Percentiles rank a stretch among this genome's conserved stretches.
Evolutionary conservation across 2,888 invertebrate genomes (phyloP).

Genomic region (Taenaris catops): DNA sequence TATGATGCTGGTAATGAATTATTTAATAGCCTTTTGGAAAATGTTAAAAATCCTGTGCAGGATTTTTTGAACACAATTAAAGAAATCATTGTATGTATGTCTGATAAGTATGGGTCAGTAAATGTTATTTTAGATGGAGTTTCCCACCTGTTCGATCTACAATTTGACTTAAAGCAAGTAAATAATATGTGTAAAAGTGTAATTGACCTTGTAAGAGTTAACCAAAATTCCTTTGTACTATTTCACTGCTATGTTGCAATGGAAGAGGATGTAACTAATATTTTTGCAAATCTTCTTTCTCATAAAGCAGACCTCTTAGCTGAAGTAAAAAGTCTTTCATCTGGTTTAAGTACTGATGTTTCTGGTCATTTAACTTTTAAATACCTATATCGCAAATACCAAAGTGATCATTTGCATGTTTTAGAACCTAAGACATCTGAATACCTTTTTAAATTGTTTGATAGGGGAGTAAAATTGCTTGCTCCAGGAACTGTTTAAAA

Average conservation of each 20-base stretch:
- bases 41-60: slow-evolving; percentile 46
- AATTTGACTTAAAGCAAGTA: slow-evolving; percentile 71
- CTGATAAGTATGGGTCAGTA: slow-evolving; percentile 52
- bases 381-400: slow-evolving; percentile 53
- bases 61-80: slow-evolving; percentile 56
- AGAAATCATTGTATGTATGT: slow-evolving; percentile 48
- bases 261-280: slow-evolving; percentile 76
- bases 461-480: slow-evolving; percentile 86
- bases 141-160: slow-evolving; percentile 84
- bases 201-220: slow-evolving; percentile 46
- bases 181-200: slow-evolving; percentile 69
- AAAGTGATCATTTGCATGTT: slow-evolving; percentile 40
- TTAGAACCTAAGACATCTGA: slow-evolving; percentile 44
- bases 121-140: slow-evolving; percentile 86
- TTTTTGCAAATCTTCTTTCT: slow-evolving; percentile 80
- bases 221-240: slow-evolving; percentile 57
- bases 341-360: slow-evolving; percentile 86
- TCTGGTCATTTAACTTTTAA: slow-evolving; percentile 83
- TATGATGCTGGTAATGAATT: slow-evolving; percentile 48
- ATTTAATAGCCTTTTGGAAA: slow-evolving; percentile 34
- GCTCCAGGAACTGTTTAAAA: slow-evolving; percentile 80
- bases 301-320: slow-evolving; percentile 83
- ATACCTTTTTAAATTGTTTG: slow-evolving; percentile 85
- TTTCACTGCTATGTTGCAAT: slow-evolving; percentile 80
- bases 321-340: slow-evolving; percentile 83